These are phyloP conservation scores for Ptychobarbus kaznakovi DNA, from an alignment of 2,797 vertebrate species.

Conservation along the genomic window DNA sequence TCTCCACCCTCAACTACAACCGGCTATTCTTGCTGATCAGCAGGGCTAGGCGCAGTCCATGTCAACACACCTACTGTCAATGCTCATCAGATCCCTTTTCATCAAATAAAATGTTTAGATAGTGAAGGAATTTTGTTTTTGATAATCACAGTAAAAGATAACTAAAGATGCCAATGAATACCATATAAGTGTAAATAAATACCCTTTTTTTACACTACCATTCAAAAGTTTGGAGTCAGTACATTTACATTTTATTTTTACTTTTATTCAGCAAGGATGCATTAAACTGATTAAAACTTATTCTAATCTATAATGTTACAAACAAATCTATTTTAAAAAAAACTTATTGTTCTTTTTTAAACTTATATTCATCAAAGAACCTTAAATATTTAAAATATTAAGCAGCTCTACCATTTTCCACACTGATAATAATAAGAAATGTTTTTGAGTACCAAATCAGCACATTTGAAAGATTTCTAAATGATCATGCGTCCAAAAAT, in stretches of 20 bases:
- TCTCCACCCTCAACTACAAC: slow-evolving; percentile 13
- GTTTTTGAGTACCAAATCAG: background rate
- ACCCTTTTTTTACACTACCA: background rate
- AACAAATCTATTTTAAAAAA: background rate
- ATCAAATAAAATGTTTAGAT: background rate
- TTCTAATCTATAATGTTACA: too few relatives aligned
- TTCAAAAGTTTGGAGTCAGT: background rate
- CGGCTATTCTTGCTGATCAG: slow-evolving; percentile 20
- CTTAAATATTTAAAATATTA: background rate
- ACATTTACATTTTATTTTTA: background rate
- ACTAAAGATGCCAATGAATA: background rate
- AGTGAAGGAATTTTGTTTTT: background rate
- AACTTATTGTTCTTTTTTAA: background rate
- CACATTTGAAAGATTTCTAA: background rate
- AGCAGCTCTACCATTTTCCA: background rate
- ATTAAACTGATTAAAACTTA: background rate
- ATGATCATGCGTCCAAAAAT: background rate
- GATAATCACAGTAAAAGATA: background rate
- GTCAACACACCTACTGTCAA: slow-evolving; percentile 20
- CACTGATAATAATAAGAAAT: background rate
- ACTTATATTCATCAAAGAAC: background rate
- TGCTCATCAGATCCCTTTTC: slow-evolving; percentile 1
- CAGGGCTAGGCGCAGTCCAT: background rate
- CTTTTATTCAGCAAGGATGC: background rate
- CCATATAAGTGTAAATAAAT: background rate